Evolutionary conservation across 1,140 invertebrate species (phyloP).

Genomic region (Contarinia nasturtii): DNA sequence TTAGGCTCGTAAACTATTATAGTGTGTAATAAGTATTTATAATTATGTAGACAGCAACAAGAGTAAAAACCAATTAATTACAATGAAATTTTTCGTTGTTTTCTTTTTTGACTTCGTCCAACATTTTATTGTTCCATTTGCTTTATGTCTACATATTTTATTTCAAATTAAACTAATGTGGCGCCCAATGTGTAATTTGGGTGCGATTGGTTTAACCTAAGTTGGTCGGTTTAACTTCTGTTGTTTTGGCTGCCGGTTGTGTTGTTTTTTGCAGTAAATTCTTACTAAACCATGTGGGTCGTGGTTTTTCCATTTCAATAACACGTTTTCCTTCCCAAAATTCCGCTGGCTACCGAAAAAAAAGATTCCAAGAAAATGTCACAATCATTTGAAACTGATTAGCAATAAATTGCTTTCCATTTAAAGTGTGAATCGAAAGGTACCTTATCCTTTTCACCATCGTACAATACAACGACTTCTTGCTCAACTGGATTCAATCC

Average conservation of each 20-base stretch:
- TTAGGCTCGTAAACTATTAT: too few relatives aligned
- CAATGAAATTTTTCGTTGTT: too few relatives aligned
- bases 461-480: constrained; percentile 67
- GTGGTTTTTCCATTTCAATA: constrained; percentile 49
- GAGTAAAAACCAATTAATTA: too few relatives aligned
- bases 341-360: constrained; percentile 18
- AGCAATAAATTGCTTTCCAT: constrained; percentile 3
- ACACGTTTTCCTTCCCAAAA: constrained; percentile 42
- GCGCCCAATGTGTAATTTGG: too few relatives aligned
- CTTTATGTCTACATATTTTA: too few relatives aligned
- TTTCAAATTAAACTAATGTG: too few relatives aligned
- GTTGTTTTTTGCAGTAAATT: constrained; percentile 63
- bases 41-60: too few relatives aligned
- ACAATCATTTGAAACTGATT: not conserved
- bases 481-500: constrained; percentile 53
- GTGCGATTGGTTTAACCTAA: constrained; percentile 30
- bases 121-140: too few relatives aligned
- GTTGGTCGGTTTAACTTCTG: constrained; percentile 49
- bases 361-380: not conserved
- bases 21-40: too few relatives aligned
- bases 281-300: constrained; percentile 60
- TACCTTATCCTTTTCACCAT: constrained; percentile 44
- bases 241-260: constrained; percentile 37
- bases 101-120: too few relatives aligned
- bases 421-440: constrained; percentile 18